These are phyloP conservation scores for Chromobotia macracanthus DNA, from an alignment of 2,797 vertebrate genomes.

Conservation along the genomic window DNA sequence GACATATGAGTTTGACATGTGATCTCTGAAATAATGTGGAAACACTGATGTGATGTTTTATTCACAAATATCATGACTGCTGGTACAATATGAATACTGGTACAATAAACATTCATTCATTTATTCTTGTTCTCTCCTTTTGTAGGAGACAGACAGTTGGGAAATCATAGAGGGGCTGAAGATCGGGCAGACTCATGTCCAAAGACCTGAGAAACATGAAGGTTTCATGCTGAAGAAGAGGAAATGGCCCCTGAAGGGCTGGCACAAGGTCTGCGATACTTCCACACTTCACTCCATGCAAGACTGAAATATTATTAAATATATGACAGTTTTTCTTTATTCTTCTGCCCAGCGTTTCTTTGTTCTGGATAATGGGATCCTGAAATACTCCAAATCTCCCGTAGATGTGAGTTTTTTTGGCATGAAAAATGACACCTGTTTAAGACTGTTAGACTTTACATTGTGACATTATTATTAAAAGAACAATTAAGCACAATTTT, in stretches of 20 bases:
- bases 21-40: slow-evolving; percentile 1
- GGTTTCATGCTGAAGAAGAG: slow-evolving; percentile 99
- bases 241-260: slow-evolving; percentile 99
- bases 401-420: slow-evolving; percentile 81
- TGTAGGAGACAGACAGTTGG: slow-evolving; percentile 95
- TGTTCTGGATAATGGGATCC: slow-evolving; percentile 96
- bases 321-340: slow-evolving; percentile 11
- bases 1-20: neutral
- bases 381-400: slow-evolving; percentile 98
- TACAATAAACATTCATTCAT: neutral
- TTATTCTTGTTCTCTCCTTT: neutral
- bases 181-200: slow-evolving; percentile 96
- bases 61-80: neutral
- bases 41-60: neutral
- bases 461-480: too few relatives aligned
- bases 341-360: slow-evolving; percentile 88
- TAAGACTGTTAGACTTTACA: too few relatives aligned
- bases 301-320: neutral
- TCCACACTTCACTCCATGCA: too few relatives aligned
- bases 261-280: slow-evolving; percentile 90
- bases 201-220: slow-evolving; percentile 96
- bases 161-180: slow-evolving; percentile 98
- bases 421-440: too few relatives aligned
- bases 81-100: too few relatives aligned
- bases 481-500: too few relatives aligned